phyloP scores from a whole-genome alignment of 1,140 invertebrate species.

The Diorhabda sublineata region DNA sequence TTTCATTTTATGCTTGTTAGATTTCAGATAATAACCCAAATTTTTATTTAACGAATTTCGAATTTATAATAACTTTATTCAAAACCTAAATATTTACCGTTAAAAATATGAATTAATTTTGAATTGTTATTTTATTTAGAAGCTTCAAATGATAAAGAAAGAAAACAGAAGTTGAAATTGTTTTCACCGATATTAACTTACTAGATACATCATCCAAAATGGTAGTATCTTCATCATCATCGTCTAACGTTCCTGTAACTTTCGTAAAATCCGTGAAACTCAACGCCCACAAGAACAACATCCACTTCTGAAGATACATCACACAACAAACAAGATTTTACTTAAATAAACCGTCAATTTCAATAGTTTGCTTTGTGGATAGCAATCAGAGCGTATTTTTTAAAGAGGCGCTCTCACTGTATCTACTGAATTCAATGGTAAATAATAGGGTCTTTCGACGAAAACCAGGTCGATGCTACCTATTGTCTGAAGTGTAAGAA shows the following conservation, averaged over 20 bases:
- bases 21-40: no score
- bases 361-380: conserved; percentile 3
- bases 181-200: conserved; percentile 19
- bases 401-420: conserved; percentile 9
- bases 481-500: conserved; percentile 1
- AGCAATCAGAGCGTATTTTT: conserved; percentile 22
- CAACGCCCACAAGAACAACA: conserved; percentile 42
- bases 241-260: conserved; percentile 31
- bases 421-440: not conserved
- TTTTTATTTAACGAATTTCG: no score
- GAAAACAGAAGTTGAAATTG: not conserved
- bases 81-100: no score
- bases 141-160: no score
- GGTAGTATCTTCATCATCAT: conserved; percentile 39
- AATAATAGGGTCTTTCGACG: conserved; percentile 13
- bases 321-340: not conserved
- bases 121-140: no score
- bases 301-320: conserved; percentile 43
- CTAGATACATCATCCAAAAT: conserved; percentile 28
- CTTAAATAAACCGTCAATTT: conserved; percentile 16
- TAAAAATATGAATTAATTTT: no score
- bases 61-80: no score
- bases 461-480: conserved; percentile 15
- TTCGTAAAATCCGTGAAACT: conserved; percentile 35
- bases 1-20: no score